Base-by-base conservation (phyloP, 1,140 invertebrate genomes). In the Brachionus rotundiformis region DNA sequence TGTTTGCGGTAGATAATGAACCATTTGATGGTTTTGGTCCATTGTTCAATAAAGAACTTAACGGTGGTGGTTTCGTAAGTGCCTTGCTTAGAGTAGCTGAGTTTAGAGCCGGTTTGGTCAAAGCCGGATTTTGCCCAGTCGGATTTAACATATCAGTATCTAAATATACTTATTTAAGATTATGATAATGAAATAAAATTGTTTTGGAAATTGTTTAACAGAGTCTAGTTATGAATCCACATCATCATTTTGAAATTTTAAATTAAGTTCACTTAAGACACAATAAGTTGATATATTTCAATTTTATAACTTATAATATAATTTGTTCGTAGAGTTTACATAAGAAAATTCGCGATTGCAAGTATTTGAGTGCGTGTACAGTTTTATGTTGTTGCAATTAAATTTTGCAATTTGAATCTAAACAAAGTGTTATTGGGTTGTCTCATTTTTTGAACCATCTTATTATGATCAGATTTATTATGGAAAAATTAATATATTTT, bases 1-100 rank as follows among this genome's bases (percentile, higher is more conserved):
- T 73, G n/a, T 73, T 73, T 2, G 68, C 68, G 7, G 68, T 73
- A 1, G 68, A 73, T 13, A 73, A 4, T 2, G 68, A 73, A 4
- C 68, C 68, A 23, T 73, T 73, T 8, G 25, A 1, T 29, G 16
- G 16, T 59, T 61, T 54, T 39, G 73, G 39, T 10, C 39, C 36
- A 29, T 59, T 79, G 1, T 10, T 54, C 25, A 79, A 29, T 25
- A 79, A 8, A 29, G 44, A 16, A 13, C 47, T 79, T 11, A 79
- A 59, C 4, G 76, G 31, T 13, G 76, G 76, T 39, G 76, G 76
- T 79, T 59, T 79, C 11, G 76, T 79, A 0, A 79, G 36, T 6
- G 76, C 76, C 27, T 63, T 79, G 33, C 27, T 79, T 19, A 79
- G 25, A 33, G 76, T 59, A 25, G 76, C 76, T 13, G 76, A 79